A percentile compares a stretch with the other conserved stretches of the same genome.
Conservation (phyloP, 2,888 invertebrate genomes). For the Campoplex nolae region DNA sequence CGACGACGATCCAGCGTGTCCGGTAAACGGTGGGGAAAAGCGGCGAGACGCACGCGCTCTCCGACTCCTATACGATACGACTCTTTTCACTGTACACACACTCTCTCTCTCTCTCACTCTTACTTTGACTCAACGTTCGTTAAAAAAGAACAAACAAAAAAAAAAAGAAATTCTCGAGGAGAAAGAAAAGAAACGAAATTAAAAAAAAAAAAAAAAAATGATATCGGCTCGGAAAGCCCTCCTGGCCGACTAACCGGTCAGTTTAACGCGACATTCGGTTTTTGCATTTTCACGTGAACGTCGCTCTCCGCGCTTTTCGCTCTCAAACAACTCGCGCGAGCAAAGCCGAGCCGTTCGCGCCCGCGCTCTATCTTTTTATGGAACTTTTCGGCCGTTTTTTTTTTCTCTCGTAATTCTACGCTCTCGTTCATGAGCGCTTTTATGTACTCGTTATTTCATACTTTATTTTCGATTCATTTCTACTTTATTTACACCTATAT, state of each 20-base stretch:
- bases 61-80: slow-evolving; percentile 63
- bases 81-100: slow-evolving; percentile 34
- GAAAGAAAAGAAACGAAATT: slow-evolving; percentile 3
- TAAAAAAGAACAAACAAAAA: slow-evolving; percentile 68
- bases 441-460: neutral
- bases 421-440: neutral
- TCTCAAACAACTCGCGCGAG: slow-evolving; percentile 25
- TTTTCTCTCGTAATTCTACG: neutral
- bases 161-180: neutral
- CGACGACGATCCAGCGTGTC: slow-evolving; percentile 4
- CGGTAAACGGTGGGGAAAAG: slow-evolving; percentile 47
- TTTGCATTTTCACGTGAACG: slow-evolving; percentile 82
- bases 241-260: slow-evolving; percentile 81
- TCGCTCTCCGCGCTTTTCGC: slow-evolving; percentile 64
- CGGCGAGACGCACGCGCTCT: slow-evolving; percentile 75
- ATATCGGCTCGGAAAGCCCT: slow-evolving; percentile 75
- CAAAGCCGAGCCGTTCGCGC: slow-evolving; percentile 4
- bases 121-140: slow-evolving; percentile 64
- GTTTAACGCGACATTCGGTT: slow-evolving; percentile 81
- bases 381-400: neutral
- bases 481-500: slow-evolving; percentile 7
- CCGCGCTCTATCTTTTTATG: neutral
- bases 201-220: slow-evolving; percentile 21
- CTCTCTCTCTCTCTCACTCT: slow-evolving; percentile 19
- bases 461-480: neutral